These are phyloP conservation scores for Melinopterus prodromus DNA, from an alignment of 2,888 invertebrate species.

Conservation along the genomic window DNA sequence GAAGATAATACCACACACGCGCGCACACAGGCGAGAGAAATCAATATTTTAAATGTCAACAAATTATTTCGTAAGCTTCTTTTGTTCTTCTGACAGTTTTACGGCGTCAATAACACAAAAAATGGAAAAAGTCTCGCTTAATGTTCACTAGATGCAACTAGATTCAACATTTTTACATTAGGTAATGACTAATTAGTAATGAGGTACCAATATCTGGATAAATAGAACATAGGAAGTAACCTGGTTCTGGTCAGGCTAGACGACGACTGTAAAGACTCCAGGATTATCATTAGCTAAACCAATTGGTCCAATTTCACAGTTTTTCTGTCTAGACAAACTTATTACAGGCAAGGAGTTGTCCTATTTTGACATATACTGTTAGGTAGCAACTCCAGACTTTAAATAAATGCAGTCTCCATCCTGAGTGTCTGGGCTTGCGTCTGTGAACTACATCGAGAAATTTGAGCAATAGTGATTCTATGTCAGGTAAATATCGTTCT, in stretches of 20 bases:
- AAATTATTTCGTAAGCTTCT: neutral
- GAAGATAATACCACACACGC: neutral
- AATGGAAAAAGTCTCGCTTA: neutral
- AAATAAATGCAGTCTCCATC: neutral
- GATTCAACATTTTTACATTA: too few relatives aligned
- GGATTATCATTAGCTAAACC: neutral
- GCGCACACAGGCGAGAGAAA: neutral
- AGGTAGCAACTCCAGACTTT: neutral
- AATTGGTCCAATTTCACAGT: neutral
- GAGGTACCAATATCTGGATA: neutral
- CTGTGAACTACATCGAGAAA: neutral
- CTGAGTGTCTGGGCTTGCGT: neutral
- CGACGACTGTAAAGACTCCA: neutral
- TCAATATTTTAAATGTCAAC: neutral
- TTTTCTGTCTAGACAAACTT: neutral
- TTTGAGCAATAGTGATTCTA: too few relatives aligned
- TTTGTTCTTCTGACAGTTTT: too few relatives aligned
- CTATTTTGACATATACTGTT: neutral
- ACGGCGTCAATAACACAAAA: neutral
- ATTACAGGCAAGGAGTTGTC: neutral
- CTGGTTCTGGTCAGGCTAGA: neutral
- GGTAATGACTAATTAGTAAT: neutral
- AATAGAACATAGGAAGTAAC: neutral
- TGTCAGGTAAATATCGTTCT: too few relatives aligned
- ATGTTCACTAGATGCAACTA: too few relatives aligned